These are phyloP conservation scores for Sciurus carolinensis DNA, from an alignment of 2,797 vertebrate species.

Conservation along the genomic window DNA sequence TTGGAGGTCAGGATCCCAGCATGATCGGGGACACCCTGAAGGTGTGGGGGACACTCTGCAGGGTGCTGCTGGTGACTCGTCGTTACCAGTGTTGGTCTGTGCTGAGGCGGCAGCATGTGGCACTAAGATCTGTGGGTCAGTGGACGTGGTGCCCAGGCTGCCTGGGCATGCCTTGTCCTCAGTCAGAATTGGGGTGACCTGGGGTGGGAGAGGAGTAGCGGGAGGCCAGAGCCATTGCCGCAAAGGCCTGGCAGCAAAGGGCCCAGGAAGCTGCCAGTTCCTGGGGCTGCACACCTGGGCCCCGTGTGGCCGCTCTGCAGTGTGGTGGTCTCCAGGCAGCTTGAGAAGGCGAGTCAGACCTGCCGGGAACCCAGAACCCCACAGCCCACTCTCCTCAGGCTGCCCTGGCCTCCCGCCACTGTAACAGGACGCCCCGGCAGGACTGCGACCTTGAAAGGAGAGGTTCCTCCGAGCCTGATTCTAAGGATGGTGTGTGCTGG, in stretches of 20 bases:
- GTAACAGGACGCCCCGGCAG: neutral
- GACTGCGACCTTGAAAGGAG: rapidly evolving
- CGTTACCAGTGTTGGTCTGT: rapidly evolving
- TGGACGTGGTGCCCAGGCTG: neutral
- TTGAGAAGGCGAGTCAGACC: neutral
- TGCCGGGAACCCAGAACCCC: neutral
- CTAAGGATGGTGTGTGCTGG: too few species aligned
- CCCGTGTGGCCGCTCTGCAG: neutral
- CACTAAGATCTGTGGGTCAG: rapidly evolving
- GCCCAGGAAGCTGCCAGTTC: too few species aligned
- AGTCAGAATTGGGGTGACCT: neutral
- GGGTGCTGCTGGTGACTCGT: rapidly evolving
- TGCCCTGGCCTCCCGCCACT: too few species aligned
- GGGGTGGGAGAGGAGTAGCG: rapidly evolving
- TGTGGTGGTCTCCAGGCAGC: neutral
- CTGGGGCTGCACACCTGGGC: neutral
- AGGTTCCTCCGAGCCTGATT: too few species aligned
- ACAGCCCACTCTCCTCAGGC: neutral
- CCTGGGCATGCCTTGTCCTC: neutral
- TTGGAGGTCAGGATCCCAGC: rapidly evolving
- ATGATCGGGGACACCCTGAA: rapidly evolving
- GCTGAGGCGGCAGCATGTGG: rapidly evolving
- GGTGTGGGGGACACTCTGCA: rapidly evolving
- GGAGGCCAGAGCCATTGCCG: neutral
- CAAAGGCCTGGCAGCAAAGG: neutral